Conservation (phyloP, 2,113 vertebrate species). For the Tachysurus fulvidraco region DNA sequence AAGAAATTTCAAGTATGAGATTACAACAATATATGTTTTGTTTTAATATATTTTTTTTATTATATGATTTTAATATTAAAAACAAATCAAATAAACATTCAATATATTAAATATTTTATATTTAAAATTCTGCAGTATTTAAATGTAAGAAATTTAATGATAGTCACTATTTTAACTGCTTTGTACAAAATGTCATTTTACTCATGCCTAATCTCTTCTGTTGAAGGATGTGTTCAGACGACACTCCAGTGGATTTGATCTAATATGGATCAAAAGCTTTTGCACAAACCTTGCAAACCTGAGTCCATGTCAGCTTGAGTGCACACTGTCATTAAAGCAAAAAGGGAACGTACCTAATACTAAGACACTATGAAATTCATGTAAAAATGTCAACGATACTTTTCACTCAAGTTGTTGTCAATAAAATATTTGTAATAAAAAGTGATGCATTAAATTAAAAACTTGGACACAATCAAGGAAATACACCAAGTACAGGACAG, state of each 20-base stretch:
- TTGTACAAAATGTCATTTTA: not conserved
- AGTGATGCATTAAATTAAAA: not conserved
- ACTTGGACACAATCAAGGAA: not conserved
- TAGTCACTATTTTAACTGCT: not conserved
- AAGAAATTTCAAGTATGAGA: not conserved
- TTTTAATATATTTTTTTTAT: not conserved
- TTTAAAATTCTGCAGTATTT: not conserved
- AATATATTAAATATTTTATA: not conserved
- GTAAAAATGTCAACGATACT: not conserved
- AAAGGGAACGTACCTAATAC: not conserved
- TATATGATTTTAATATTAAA: not conserved
- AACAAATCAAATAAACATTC: not conserved
- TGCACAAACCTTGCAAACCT: not conserved
- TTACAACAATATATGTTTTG: no score
- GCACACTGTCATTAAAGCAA: not conserved
- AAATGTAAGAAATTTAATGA: not conserved
- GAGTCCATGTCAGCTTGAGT: not conserved
- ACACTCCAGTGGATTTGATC: not conserved
- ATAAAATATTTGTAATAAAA: not conserved
- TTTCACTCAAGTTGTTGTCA: not conserved
- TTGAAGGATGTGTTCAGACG: no score
- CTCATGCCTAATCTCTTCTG: not conserved
- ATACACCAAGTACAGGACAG: not conserved
- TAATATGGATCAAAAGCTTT: not conserved
- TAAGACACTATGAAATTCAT: not conserved